These are phyloP conservation scores for Syngnathus scovelli DNA, from an alignment of 2,113 vertebrate species.

Conservation along the genomic window DNA sequence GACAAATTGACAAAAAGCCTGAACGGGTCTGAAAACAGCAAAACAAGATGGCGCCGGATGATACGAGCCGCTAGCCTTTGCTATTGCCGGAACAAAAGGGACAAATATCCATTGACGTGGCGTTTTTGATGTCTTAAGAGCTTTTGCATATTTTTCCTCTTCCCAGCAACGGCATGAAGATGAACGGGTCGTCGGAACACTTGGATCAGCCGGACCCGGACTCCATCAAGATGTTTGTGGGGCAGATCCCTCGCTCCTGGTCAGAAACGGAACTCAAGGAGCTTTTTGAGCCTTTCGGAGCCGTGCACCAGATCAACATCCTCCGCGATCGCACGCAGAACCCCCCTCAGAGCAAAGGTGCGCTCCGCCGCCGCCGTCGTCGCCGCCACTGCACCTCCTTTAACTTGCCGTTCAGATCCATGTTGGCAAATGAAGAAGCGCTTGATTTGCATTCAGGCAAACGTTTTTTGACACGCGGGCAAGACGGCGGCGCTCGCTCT, in stretches of 20 bases:
- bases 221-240: constrained; percentile 99
- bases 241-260: constrained; percentile 94
- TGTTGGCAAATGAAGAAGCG: constrained; percentile 4
- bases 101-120: too few relatives aligned
- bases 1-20: too few relatives aligned
- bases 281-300: constrained; percentile 96
- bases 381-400: background rate
- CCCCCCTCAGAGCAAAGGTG: constrained; percentile 98
- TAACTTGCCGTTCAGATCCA: background rate
- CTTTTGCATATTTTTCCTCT: background rate
- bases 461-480: too few relatives aligned
- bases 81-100: too few relatives aligned
- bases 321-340: constrained; percentile 96
- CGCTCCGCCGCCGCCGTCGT: background rate
- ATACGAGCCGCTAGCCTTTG: too few relatives aligned
- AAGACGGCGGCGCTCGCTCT: too few relatives aligned
- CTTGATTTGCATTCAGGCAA: background rate
- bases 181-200: constrained; percentile 96
- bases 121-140: background rate
- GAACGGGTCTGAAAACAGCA: too few relatives aligned
- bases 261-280: constrained; percentile 97
- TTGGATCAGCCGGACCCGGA: constrained; percentile 95
- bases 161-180: constrained; percentile 91
- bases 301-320: constrained; percentile 97
- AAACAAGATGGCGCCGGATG: too few relatives aligned